These are phyloP conservation scores for Ischnus inquisitorius DNA, from an alignment of 2,888 invertebrate genomes.

Conservation along the genomic window DNA sequence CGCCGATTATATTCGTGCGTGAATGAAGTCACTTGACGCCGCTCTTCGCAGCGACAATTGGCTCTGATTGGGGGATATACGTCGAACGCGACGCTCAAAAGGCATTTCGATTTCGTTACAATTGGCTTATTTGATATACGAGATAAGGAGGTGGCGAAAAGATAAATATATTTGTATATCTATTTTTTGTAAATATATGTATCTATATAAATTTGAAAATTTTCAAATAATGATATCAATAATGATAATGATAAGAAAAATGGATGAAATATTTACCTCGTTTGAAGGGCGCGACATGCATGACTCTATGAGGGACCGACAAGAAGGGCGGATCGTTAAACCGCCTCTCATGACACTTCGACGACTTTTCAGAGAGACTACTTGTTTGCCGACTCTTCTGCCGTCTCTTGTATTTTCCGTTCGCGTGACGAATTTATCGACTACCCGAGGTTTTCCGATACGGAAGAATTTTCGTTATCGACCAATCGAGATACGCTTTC, in stretches of 20 bases:
- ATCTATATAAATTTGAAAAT: no score
- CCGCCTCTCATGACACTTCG: conserved; percentile 85
- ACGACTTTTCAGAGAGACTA: conserved; percentile 81
- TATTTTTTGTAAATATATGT: no score
- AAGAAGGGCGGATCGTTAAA: conserved; percentile 85
- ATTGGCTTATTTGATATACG: neutral
- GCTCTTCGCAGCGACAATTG: conserved; percentile 25
- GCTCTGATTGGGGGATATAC: conserved; percentile 31
- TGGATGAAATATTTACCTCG: conserved; percentile 80
- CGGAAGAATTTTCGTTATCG: neutral
- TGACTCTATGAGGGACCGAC: conserved; percentile 84
- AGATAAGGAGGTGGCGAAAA: neutral
- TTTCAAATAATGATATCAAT: no score
- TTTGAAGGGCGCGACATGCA: conserved; percentile 85
- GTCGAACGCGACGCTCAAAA: neutral
- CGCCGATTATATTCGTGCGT: conserved; percentile 21
- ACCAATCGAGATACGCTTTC: neutral
- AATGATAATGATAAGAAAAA: conserved; percentile 19
- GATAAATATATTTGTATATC: no score
- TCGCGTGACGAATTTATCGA: neutral
- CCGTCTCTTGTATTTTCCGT: conserved; percentile 31
- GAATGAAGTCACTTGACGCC: conserved; percentile 30
- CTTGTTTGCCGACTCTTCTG: conserved; percentile 72
- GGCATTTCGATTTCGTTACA: neutral
- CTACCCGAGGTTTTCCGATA: neutral